Base-by-base conservation (phyloP, 2,888 invertebrate genomes). In the Nebria brevicollis region DNA sequence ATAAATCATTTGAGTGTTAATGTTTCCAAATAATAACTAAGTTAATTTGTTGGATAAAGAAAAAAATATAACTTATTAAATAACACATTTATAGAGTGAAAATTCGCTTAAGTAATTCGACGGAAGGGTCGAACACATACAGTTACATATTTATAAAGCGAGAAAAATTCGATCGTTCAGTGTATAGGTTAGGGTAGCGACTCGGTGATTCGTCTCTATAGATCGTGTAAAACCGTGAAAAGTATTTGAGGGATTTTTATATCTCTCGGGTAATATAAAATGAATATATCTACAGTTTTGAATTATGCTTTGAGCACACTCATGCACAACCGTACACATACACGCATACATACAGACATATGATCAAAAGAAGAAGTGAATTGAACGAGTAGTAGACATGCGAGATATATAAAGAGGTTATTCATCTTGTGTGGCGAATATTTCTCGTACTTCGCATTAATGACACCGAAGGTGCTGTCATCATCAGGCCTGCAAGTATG, bases 201-300 rank as follows among this genome's bases (percentile, higher is more conserved):
- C 64, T 73, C 78, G 43, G 66, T 74, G 78, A 65, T 74, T 54
- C 41, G 65, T 41, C 72, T 72, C 78, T 66, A 66, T 34, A 72
- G 77, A 73, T 42, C 68, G 80, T 80, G 80, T 80, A 80, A 80
- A 80, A 80, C 75, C 64, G 70, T 75, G 80, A 75, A 75, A 80
- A 34, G 68, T 75, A 75, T 80, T 75, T 75, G 75, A 80, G 73
- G 80, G 75, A 80, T 80, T 75, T 70, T 79, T 79, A 75, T 75
- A 68, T 79, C 80, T 80, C 80, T 54, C 70, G 80, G 80, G 80
- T 80, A 75, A 80, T 80, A 80, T 80, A 75, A 80, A 80, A 80
- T 80, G 80, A 75, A 80, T 75, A 80, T 80, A 80, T 80, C 80
- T 80, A 80, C 80, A 80, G 75, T 80, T 80, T 80, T 75, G 80